Base-by-base conservation (phyloP, 35 echinoderm and acorn worm genomes). In the Diadema setosum region DNA sequence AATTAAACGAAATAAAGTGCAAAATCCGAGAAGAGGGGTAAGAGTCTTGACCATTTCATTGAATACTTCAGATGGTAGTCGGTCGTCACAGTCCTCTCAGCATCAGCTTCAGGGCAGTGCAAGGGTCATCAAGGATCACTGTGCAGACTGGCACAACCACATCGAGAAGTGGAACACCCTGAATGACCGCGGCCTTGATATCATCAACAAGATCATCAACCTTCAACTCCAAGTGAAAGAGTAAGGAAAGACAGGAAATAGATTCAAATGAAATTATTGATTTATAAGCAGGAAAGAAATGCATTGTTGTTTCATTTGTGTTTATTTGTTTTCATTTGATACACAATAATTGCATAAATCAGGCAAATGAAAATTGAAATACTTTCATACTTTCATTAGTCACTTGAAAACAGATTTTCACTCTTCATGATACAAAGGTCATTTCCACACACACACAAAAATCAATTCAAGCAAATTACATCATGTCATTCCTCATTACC, bases 111-210 rank as follows among this genome's bases (percentile, higher is more conserved):
- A 99, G 30, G 93, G 92, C 1, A 91, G 93, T 65, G 92, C 96
- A 29, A 65, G 93, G 50, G 86, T 94, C 23, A 59, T 94, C 31
- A 98, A 89, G 50, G 96, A 99, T 45, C 92, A 99, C 82, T 92
- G 96, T 83, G 96, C 96, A n/a, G 96, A 99, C 61, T 99, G 96
- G 96, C 85, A 94, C 55, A 99, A 99, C 59, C 88, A 92, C 40
- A 90, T 92, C 5, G 45, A 91, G 15, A 94, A 89, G 60, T 99
- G 96, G 96, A 86, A 94, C 37, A 67, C 61, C 39, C 75, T 97
- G 14, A 98, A 94, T 91, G 95, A 98, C n/a, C 58, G 84, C 44
- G 95, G 95, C 43, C 81, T 98, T 45, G 37, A 45, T 4, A 20
- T 90, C 23, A 92, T 85, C 30, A 94, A 90, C 25, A 56, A 88